phyloP scores from a whole-genome alignment of 2,797 vertebrate species.

The Xenopus petersii region DNA sequence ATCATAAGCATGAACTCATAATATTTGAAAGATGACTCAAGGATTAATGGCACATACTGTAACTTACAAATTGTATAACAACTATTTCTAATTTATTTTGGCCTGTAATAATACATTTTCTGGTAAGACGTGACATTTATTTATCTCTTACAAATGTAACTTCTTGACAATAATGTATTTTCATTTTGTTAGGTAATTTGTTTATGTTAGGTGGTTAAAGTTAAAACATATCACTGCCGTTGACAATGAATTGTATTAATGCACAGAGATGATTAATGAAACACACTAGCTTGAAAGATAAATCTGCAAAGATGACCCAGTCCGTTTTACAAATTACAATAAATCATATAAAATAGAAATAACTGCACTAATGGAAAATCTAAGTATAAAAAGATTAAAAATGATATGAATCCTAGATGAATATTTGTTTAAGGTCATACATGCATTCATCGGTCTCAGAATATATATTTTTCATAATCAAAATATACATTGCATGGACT shows the following conservation, averaged over 20 bases:
- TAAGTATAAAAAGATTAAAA: constrained; percentile 29
- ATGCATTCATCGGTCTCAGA: constrained; percentile 24
- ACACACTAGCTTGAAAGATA: constrained; percentile 6
- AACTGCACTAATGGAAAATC: constrained; percentile 18
- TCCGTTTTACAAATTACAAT: constrained; percentile 17
- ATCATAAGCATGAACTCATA: too few relatives aligned
- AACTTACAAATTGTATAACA: too few relatives aligned
- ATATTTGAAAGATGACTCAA: too few relatives aligned
- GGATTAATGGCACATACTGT: too few relatives aligned
- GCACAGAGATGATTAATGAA: constrained; percentile 10
- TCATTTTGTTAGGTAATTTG: background rate
- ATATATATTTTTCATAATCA: background rate
- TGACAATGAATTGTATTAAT: background rate
- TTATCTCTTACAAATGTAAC: too few relatives aligned
- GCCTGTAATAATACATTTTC: too few relatives aligned
- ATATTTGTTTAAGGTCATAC: constrained; percentile 19
- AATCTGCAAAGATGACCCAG: background rate
- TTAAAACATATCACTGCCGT: background rate
- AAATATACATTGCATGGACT: background rate
- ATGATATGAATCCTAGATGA: constrained; percentile 9
- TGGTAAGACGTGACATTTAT: too few relatives aligned
- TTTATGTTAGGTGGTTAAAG: background rate
- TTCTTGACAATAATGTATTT: too few relatives aligned
- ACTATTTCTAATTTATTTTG: too few relatives aligned
- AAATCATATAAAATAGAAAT: constrained; percentile 15